phyloP scores from a whole-genome alignment of 2,797 vertebrate species.

The Sebastes ruberrimus region DNA sequence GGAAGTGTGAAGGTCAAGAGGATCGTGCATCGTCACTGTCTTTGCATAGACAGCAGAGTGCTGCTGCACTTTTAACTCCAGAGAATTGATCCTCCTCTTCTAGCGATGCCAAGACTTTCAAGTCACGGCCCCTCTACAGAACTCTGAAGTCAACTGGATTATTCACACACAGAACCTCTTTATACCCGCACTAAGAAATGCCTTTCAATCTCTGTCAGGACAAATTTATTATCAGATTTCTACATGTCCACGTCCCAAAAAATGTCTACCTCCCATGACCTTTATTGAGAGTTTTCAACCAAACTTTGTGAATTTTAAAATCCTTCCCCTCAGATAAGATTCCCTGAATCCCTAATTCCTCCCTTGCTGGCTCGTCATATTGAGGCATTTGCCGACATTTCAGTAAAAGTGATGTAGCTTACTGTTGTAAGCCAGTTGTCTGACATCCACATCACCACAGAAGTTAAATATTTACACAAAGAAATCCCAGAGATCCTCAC shows the following conservation, averaged over 20 bases:
- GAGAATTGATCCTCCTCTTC: conserved; percentile 73
- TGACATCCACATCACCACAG: conserved; percentile 54
- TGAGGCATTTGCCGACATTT: conserved; percentile 27
- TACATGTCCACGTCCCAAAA: background rate
- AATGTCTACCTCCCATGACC: background rate
- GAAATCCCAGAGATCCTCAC: conserved; percentile 63
- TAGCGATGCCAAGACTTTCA: conserved; percentile 70
- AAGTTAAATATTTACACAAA: conserved; percentile 66
- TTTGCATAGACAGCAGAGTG: conserved; percentile 76
- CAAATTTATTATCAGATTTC: conserved; percentile 6
- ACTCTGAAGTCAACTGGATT: conserved; percentile 59
- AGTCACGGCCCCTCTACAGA: conserved; percentile 49
- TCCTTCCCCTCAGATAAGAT: background rate
- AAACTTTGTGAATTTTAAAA: conserved; percentile 4
- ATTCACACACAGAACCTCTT: conserved; percentile 49
- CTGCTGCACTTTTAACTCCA: conserved; percentile 71
- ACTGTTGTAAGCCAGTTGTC: conserved; percentile 53
- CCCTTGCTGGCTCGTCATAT: background rate
- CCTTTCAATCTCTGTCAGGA: conserved; percentile 3
- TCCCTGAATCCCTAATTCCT: conserved; percentile 1
- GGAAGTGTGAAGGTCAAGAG: conserved; percentile 76
- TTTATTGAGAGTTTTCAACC: background rate
- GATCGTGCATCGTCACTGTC: conserved; percentile 65
- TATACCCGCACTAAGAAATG: conserved; percentile 33
- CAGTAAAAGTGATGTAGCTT: conserved; percentile 35